Evolutionary conservation across 2,113 vertebrate species (phyloP).

Genomic region (Cyrtonyx montezumae): DNA sequence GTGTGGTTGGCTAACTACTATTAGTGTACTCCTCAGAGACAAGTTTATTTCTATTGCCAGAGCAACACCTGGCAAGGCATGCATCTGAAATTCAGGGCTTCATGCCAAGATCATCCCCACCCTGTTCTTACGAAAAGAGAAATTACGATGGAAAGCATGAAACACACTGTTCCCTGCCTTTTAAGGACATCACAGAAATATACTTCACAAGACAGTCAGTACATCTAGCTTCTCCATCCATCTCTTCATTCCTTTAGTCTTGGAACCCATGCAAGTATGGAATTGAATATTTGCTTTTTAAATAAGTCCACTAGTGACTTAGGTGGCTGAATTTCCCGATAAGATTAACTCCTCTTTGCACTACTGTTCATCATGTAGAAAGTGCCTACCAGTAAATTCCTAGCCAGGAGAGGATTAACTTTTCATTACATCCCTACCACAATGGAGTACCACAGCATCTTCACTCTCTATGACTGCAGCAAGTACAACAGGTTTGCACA

Average conservation of each 20-base stretch:
- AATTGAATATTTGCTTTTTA: no score
- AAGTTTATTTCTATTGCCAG: slow-evolving; percentile 21
- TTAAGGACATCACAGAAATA: slow-evolving; percentile 3
- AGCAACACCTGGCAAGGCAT: background rate
- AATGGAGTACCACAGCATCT: background rate
- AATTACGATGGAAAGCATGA: background rate
- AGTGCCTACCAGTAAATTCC: background rate
- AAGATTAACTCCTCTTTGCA: background rate
- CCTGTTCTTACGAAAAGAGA: background rate
- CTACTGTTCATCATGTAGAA: background rate
- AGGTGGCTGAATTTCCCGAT: background rate
- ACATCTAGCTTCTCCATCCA: background rate
- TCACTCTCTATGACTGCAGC: background rate
- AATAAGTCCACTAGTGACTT: background rate
- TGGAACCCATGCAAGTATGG: background rate
- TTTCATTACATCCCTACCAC: background rate
- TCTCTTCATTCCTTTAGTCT: background rate
- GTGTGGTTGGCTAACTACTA: background rate
- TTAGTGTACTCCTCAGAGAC: background rate
- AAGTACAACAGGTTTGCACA: background rate
- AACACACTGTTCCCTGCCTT: slow-evolving; percentile 42
- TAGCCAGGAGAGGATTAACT: background rate
- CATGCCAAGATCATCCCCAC: background rate
- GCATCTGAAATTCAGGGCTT: slow-evolving; percentile 14
- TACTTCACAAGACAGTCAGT: background rate